phyloP scores from a whole-genome alignment of 2,113 vertebrate genomes.

The Xyliphius kryptos region DNA sequence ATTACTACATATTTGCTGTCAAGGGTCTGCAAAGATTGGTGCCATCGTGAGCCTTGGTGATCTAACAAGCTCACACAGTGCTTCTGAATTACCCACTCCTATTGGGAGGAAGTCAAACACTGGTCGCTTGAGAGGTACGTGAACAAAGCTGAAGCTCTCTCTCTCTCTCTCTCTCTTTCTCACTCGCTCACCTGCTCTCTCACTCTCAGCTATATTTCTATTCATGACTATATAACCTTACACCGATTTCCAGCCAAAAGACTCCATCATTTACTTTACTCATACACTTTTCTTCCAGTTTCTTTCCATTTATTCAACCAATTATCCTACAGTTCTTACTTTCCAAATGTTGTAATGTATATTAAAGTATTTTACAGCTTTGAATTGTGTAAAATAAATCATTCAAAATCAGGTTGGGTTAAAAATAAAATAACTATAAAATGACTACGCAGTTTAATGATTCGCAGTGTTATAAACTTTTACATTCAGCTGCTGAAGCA shows the following conservation, averaged over 20 bases:
- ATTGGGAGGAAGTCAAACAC: conserved; percentile 71
- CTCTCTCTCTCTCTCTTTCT: conserved; percentile 33
- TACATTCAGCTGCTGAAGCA: no score
- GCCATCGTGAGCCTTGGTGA: conserved; percentile 70
- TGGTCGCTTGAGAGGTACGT: conserved; percentile 67
- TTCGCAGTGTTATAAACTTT: no score
- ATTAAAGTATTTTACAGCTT: not conserved
- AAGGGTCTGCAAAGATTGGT: conserved; percentile 78
- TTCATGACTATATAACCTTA: conserved; percentile 20
- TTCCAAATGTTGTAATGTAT: not conserved
- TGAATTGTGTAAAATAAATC: no score
- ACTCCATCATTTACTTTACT: conserved; percentile 2
- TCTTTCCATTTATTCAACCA: not conserved
- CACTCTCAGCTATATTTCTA: conserved; percentile 16
- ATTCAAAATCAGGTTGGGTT: no score
- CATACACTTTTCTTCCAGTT: not conserved
- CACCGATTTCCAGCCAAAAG: conserved; percentile 1
- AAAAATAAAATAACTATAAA: no score
- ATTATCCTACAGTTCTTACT: not conserved
- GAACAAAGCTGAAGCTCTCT: conserved; percentile 57
- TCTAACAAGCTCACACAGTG: conserved; percentile 76
- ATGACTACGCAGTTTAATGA: no score
- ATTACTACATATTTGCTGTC: conserved; percentile 80
- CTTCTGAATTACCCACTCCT: conserved; percentile 74
- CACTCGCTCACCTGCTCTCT: conserved; percentile 21